Evolutionary conservation across 2,113 vertebrate species (phyloP).

Genomic region (Marmota monax): DNA sequence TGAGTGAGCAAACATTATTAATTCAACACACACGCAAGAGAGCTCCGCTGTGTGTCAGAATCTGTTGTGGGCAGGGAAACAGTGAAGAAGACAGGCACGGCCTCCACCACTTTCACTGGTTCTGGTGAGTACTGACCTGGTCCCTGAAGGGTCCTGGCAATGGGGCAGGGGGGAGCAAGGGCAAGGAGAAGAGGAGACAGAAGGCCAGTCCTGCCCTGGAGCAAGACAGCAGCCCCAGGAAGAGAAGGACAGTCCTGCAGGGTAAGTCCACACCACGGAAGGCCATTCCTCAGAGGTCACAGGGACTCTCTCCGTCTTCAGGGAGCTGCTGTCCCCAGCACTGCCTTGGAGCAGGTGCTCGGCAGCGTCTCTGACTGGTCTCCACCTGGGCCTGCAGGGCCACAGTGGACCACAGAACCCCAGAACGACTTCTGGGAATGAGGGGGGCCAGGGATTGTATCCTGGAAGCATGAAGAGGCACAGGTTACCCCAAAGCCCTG

Average conservation of each 20-base stretch:
- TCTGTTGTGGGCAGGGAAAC: neutral
- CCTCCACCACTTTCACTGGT: neutral
- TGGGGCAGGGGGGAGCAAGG: neutral
- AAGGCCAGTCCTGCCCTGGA: neutral
- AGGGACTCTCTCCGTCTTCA: neutral
- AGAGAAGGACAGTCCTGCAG: neutral
- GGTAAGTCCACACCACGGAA: neutral
- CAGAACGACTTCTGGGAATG: neutral
- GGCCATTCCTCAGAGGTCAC: neutral
- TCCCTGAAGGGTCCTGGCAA: neutral
- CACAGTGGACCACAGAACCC: accelerated
- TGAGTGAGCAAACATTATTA: neutral
- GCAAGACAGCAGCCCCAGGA: accelerated
- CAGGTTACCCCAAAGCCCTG: no score
- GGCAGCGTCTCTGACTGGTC: neutral
- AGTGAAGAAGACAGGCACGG: neutral
- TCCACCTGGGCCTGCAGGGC: neutral
- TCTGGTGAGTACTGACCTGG: no score
- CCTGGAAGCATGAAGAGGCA: neutral
- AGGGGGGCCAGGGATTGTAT: no score
- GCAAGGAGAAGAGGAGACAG: neutral
- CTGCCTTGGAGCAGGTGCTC: neutral
- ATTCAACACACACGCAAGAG: neutral
- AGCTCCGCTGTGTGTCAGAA: neutral
- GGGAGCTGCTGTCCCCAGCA: neutral